Base-by-base conservation (phyloP, 2,113 vertebrate genomes). In the Ophthalmolycus amberensis region DNA sequence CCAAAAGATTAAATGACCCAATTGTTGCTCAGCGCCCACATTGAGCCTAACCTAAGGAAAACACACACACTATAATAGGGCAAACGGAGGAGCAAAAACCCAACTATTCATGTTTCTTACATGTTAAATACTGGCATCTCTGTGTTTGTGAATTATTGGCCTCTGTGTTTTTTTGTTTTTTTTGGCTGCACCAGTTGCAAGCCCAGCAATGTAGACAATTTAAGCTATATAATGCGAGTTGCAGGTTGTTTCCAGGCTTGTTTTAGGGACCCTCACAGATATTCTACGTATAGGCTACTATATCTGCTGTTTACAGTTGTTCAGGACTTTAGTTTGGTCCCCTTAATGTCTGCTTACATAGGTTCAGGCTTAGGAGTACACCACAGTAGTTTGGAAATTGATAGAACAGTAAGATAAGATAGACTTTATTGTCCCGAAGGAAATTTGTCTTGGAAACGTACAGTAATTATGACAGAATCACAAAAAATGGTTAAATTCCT, bases 1-100 rank as follows among this genome's bases (percentile, higher is more conserved):
- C 84, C 80, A 8, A 65, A 85, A 83, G 88, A 89, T 78, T 76
- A 80, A 76, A 82, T 87, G 88, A 89, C 92, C 94, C 79, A 91
- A 65, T 93, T 91, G 71, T 91, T 90, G 76, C 83, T 59, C 76
- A 69, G 71, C 72, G 84, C 86, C 87, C 68, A 85, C 59, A 84
- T 69, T 74, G 82, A 88, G 74, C 64, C 71, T 34, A 29, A 34
- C 74, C 74, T 37, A 80, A 87, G 60, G 85, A 87, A 89, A 80
- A 62, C 11, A 37, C 50, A 40, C 22, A 44, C 8, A 22, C 50
- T 75, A 37, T 76, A 79, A 68, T 83, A 71, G 46, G 59, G 84
- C 37, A 82, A 70, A 85, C 79, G 38, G 18, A 64, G n/a, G 20
- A 50, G 20, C 6, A 60, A 72, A 73, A 86, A 18, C 25, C 27